Conservation (phyloP, 2,113 vertebrate species). For the Eira barbara region DNA sequence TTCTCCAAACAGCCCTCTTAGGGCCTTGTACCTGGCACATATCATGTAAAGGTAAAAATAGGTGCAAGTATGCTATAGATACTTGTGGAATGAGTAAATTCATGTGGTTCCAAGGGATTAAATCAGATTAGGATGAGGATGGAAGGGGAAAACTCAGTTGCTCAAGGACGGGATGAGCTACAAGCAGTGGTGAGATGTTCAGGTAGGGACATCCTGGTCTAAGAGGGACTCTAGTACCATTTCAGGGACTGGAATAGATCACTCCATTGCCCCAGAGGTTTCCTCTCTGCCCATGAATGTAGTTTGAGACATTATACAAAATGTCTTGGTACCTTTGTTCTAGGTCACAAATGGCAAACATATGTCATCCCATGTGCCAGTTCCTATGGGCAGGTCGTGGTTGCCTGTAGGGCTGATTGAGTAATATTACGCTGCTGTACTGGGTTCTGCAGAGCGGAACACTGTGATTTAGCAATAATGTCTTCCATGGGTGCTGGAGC, state of each 20-base stretch:
- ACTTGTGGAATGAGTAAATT: neutral
- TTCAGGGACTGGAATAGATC: neutral
- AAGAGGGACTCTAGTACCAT: neutral
- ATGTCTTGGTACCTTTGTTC: neutral
- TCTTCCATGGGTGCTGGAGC: too few relatives aligned
- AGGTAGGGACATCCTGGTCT: neutral
- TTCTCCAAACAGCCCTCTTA: neutral
- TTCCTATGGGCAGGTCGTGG: neutral
- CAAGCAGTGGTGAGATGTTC: neutral
- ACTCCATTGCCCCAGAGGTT: neutral
- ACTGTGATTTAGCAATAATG: too few relatives aligned
- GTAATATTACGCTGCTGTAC: too few relatives aligned
- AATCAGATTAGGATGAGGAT: neutral
- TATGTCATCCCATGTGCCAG: neutral
- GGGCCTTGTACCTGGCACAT: neutral
- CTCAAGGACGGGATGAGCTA: neutral
- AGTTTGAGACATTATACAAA: neutral
- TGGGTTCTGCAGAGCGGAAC: neutral
- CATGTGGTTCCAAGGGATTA: neutral
- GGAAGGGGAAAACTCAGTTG: neutral
- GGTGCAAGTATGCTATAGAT: neutral
- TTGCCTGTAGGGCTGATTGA: too few relatives aligned
- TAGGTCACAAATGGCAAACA: neutral
- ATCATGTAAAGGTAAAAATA: neutral
- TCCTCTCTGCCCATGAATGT: neutral